Evolutionary conservation across 92 coral and sea anemone species (phyloP).

Genomic region (Palythoa grandis): DNA sequence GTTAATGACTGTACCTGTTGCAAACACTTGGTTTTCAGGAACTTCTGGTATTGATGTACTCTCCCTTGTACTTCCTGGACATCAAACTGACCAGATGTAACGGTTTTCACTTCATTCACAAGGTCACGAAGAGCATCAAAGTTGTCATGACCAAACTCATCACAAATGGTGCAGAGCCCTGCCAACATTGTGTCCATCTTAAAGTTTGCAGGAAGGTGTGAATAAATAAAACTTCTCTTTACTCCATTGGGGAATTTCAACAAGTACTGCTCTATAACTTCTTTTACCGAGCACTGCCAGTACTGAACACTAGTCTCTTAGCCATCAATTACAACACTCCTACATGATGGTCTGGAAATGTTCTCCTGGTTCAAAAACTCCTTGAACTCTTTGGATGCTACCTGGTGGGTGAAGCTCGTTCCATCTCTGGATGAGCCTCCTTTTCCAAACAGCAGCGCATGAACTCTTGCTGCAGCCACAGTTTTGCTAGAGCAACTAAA

Average conservation of each 20-base stretch:
- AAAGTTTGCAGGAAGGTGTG: too few relatives aligned
- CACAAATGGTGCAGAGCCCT: too few relatives aligned
- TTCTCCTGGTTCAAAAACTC: not conserved
- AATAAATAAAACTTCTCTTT: too few relatives aligned
- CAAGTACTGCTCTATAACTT: not conserved
- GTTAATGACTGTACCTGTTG: too few relatives aligned
- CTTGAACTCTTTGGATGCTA: slow-evolving; percentile 43
- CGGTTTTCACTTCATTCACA: too few relatives aligned
- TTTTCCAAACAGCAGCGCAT: slow-evolving; percentile 60
- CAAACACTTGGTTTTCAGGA: too few relatives aligned
- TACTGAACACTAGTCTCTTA: not conserved
- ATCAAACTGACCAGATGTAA: too few relatives aligned
- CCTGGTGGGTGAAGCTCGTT: slow-evolving; percentile 45
- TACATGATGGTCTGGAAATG: slow-evolving; percentile 3
- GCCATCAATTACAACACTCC: not conserved
- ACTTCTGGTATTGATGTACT: too few relatives aligned
- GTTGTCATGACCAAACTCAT: too few relatives aligned
- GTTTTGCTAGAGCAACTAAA: slow-evolving; percentile 41
- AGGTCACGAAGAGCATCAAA: too few relatives aligned
- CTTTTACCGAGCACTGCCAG: not conserved
- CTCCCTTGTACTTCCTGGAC: too few relatives aligned
- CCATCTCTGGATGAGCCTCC: slow-evolving; percentile 46
- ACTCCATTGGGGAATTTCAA: not conserved
- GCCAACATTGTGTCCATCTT: too few relatives aligned
- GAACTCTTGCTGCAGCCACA: slow-evolving; percentile 58